Conservation (phyloP, 2,888 invertebrate genomes). For the Alviniconcha strummeri region DNA sequence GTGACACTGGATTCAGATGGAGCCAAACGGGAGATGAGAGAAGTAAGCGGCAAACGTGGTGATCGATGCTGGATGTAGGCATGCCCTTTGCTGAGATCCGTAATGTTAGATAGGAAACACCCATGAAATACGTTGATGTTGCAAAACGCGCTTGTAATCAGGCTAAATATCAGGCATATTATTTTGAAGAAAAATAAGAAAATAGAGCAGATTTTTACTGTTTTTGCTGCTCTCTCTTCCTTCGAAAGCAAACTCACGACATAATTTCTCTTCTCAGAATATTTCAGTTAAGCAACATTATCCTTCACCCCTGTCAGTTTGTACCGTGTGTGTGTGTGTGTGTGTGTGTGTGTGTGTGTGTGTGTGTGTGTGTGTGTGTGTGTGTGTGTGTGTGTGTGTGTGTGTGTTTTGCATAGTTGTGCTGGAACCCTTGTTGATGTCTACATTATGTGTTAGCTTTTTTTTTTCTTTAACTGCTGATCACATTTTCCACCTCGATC, state of each 20-base stretch:
- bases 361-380: background rate
- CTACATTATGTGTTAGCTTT: background rate
- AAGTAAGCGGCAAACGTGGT: no score
- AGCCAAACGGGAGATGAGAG: no score
- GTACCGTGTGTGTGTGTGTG: background rate
- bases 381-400: background rate
- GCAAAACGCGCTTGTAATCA: no score
- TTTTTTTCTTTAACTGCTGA: background rate
- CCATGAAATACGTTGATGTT: no score
- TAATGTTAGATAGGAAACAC: no score
- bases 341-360: background rate
- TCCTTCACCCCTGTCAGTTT: background rate
- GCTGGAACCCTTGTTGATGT: background rate
- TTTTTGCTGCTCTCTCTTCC: background rate
- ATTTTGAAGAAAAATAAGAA: no score
- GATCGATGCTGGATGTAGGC: no score
- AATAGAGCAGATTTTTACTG: background rate
- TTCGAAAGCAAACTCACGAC: background rate
- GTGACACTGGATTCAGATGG: no score
- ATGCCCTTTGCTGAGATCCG: no score
- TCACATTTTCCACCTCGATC: background rate
- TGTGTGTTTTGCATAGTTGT: background rate
- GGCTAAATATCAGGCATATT: no score
- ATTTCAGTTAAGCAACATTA: background rate
- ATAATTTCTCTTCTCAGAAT: background rate